Percentiles rank a stretch among this genome's conserved stretches.
Conservation (phyloP, 2,888 invertebrate species). For the Drosophila hamatofila region DNA sequence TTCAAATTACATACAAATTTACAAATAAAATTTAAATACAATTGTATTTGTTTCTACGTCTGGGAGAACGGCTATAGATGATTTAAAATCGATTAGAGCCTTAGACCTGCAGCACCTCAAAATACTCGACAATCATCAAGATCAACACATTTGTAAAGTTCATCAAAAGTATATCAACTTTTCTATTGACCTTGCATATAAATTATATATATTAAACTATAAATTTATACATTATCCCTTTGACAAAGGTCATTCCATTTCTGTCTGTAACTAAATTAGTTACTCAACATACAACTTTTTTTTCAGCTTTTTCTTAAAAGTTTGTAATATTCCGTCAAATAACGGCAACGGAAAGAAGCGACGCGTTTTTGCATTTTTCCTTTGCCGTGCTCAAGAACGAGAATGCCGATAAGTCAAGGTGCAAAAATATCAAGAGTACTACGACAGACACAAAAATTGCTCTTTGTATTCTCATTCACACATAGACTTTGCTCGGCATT, state of each 20-base stretch:
- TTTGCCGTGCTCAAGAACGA: constrained; percentile 1
- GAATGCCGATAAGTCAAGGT: constrained; percentile 9
- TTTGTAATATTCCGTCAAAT: neutral
- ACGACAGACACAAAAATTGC: neutral
- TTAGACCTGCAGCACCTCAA: no score
- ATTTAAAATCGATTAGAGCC: no score
- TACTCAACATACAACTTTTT: neutral
- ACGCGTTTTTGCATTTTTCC: neutral
- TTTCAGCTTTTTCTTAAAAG: neutral
- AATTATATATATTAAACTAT: no score
- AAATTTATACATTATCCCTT: no score
- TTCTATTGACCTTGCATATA: no score
- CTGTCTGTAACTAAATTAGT: neutral
- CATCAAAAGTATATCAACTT: no score
- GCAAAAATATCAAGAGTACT: constrained; percentile 8
- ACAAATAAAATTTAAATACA: no score
- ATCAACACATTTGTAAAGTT: no score
- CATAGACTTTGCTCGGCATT: constrained; percentile 1
- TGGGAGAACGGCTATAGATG: no score
- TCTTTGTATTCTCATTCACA: constrained; percentile 9
- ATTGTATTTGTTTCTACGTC: no score
- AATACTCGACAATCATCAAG: no score
- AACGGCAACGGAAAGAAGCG: neutral
- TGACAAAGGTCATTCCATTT: no score
- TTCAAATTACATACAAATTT: neutral